phyloP scores from a whole-genome alignment of 2,113 vertebrate genomes.

The Ophthalmolycus amberensis region DNA sequence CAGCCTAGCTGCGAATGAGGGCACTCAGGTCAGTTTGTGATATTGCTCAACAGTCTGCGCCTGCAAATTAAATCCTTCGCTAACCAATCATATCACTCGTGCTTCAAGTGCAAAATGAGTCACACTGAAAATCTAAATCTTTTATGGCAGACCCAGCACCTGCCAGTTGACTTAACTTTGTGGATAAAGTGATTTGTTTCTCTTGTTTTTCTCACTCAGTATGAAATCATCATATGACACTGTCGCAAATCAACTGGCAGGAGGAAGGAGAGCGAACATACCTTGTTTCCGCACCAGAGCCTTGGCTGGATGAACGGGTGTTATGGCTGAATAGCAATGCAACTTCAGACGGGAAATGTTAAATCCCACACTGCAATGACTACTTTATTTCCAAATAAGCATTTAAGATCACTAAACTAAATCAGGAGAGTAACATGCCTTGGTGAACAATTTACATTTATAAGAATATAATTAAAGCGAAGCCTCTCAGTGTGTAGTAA shows the following conservation, averaged over 20 bases:
- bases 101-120: slow-evolving; percentile 38
- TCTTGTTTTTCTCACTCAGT: slow-evolving; percentile 6
- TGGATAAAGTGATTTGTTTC: slow-evolving; percentile 30
- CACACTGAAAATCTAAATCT: slow-evolving; percentile 50
- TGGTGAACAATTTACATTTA: slow-evolving; percentile 29
- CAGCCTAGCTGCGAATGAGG: slow-evolving; percentile 14
- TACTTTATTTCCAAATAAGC: slow-evolving; percentile 54
- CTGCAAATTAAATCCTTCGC: slow-evolving; percentile 56
- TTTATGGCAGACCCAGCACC: slow-evolving; percentile 39
- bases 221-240: slow-evolving; percentile 32
- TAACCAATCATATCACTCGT: slow-evolving; percentile 45
- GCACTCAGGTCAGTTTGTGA: slow-evolving; percentile 35
- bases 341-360: slow-evolving; percentile 41
- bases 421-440: slow-evolving; percentile 32
- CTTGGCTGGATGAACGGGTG: slow-evolving; percentile 63
- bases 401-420: slow-evolving; percentile 47
- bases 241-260: slow-evolving; percentile 34
- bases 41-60: slow-evolving; percentile 9
- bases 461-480: slow-evolving; percentile 29
- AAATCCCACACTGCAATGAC: slow-evolving; percentile 49
- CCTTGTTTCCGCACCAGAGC: slow-evolving; percentile 42
- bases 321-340: slow-evolving; percentile 60
- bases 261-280: slow-evolving; percentile 32
- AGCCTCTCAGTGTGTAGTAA: slow-evolving; percentile 20
- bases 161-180: slow-evolving; percentile 37